Conservation (phyloP, 2,113 vertebrate species). For the Callithrix jacchus region DNA sequence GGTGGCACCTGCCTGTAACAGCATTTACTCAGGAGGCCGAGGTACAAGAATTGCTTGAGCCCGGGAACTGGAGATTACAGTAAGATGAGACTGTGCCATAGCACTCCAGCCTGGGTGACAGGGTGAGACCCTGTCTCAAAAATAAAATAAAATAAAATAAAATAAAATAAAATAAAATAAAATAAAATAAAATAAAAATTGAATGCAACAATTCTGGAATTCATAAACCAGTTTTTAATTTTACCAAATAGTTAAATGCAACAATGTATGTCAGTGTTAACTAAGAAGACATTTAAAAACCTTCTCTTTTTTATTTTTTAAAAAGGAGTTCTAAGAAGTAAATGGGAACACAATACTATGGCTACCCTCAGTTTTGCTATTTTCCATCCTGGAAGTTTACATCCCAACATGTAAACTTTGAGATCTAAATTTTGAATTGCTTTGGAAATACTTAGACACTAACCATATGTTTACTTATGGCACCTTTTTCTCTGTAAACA, state of each 20-base stretch:
- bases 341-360: background rate
- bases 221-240: background rate
- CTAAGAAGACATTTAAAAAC: background rate
- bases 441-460: background rate
- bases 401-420: background rate
- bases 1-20: background rate
- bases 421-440: conserved; percentile 11
- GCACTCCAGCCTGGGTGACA: background rate
- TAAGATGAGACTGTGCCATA: background rate
- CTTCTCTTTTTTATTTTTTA: background rate
- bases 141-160: too few relatives aligned
- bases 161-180: too few relatives aligned
- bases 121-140: background rate
- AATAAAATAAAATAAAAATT: too few relatives aligned
- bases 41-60: background rate
- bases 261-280: background rate
- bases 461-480: conserved; percentile 39
- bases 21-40: background rate
- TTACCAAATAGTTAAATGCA: background rate
- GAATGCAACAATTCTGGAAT: background rate
- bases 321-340: background rate
- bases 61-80: background rate
- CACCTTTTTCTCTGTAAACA: conserved; percentile 40
- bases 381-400: background rate
- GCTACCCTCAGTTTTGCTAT: background rate